These are phyloP conservation scores for Psophia crepitans DNA, from an alignment of 2,113 vertebrate species.

Conservation along the genomic window DNA sequence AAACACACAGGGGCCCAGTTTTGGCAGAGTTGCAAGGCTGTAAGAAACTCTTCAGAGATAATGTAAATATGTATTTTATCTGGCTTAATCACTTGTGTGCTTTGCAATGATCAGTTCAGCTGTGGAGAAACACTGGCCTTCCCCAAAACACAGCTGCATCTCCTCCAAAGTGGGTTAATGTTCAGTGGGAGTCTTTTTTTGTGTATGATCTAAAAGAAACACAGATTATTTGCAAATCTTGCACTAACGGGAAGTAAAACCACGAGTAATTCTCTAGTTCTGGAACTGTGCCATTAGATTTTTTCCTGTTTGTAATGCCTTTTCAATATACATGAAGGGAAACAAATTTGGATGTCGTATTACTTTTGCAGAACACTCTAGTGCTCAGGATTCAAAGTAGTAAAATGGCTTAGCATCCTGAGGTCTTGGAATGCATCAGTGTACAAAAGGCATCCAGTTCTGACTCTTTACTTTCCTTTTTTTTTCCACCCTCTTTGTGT, in stretches of 20 bases:
- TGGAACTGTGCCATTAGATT: background rate
- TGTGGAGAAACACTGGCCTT: background rate
- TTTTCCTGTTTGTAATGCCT: background rate
- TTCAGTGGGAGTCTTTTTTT: background rate
- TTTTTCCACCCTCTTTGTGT: background rate
- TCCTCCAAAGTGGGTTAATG: background rate
- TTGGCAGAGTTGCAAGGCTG: background rate
- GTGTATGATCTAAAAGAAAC: background rate
- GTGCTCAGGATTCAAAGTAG: background rate
- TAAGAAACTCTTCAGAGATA: background rate
- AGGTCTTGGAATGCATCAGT: background rate
- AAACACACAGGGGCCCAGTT: background rate
- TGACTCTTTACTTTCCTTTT: background rate
- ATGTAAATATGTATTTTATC: background rate
- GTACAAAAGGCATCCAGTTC: background rate
- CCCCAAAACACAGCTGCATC: background rate
- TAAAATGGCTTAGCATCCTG: background rate
- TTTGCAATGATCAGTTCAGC: background rate
- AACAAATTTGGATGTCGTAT: background rate
- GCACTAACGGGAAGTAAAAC: background rate
- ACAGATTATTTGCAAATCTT: background rate
- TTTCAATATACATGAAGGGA: background rate
- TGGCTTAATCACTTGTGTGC: rapidly evolving
- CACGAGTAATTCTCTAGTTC: background rate
- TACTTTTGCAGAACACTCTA: background rate